Evolutionary conservation across 2,888 invertebrate species (phyloP), one percentile per base, ranked within the genome.

Genomic region (Operophtera brumata): DNA sequence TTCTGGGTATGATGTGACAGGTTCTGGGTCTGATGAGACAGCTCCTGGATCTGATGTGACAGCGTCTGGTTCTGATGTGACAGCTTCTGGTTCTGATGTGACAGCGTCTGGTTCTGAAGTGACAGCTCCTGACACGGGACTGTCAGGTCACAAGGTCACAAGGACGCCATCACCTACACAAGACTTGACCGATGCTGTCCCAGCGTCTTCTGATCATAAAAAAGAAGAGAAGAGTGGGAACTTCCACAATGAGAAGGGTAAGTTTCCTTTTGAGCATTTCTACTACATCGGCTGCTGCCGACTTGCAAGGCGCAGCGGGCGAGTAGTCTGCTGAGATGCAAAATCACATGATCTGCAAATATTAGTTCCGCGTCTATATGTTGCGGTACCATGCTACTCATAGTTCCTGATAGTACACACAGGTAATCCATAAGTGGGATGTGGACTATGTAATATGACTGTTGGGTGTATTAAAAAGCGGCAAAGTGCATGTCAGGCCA

Each of bases 171-270:
- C 67, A 1, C 67, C 66, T 3, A 62, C 69, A n/a, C 67, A 67
- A 7, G 43, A 64, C 0, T 65, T 70, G 0, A 66, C 71, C 3
- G 88, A 89, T 55, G 75, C 80, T 1, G 61, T 81, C 0, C 69
- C 82, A n/a, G 82, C 85, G 1, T 70, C 86, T 1, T 76, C 80
- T 1, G 73, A 84, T 20, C 75, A 80, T 5, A 78, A 81, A 48
- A 70, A 77, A 53, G 74, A 77, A 44, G 66, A 72, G 36, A 72
- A 71, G 6, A 75, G 75, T 9, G 64, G 75, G 10, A 64, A 86
- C 48, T 77, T 71, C 37, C 69, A 81, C 8, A 68, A 68, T 12
- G 80, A 86, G 54, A 80, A 74, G 67, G 86, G 88, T 86, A 57
- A 80, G 79, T 66, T 11, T 5, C 11, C n/a, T 30, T 30, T 30